phyloP scores from a whole-genome alignment of 2,797 vertebrate species.

The Menidia menidia region DNA sequence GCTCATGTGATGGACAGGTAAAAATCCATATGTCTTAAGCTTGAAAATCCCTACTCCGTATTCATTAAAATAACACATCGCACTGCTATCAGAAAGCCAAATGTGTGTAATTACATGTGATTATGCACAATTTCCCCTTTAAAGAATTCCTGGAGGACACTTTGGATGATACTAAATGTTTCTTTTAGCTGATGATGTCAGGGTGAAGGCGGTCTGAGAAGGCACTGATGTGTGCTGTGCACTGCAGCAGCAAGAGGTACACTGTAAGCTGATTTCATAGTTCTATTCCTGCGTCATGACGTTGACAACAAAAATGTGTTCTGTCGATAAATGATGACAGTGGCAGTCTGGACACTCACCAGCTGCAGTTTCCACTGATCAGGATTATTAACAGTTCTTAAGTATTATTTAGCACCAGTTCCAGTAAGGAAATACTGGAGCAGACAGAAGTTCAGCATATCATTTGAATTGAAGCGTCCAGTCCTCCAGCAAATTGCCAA shows the following conservation, averaged over 20 bases:
- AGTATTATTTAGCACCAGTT: slow-evolving; percentile 6
- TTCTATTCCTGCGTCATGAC: slow-evolving; percentile 47
- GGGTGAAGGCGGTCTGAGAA: slow-evolving; percentile 41
- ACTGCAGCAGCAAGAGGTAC: slow-evolving; percentile 42
- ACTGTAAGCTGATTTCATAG: slow-evolving; percentile 63
- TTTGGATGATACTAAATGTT: slow-evolving; percentile 48
- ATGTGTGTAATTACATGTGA: slow-evolving; percentile 5
- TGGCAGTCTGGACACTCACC: slow-evolving; percentile 9
- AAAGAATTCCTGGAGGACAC: slow-evolving; percentile 25
- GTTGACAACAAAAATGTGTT: slow-evolving; percentile 36
- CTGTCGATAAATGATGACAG: slow-evolving; percentile 41
- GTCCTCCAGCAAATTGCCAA: slow-evolving; percentile 39
- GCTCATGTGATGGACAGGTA: not conserved
- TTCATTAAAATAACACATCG: not conserved
- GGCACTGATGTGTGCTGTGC: slow-evolving; percentile 34
- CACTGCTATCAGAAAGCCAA: not conserved
- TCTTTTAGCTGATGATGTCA: slow-evolving; percentile 47
- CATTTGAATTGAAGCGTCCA: slow-evolving; percentile 20
- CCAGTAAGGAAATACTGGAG: slow-evolving; percentile 33
- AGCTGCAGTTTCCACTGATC: slow-evolving; percentile 29
- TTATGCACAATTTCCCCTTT: slow-evolving; percentile 31
- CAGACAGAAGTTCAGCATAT: not conserved
- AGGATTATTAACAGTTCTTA: slow-evolving; percentile 33
- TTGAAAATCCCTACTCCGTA: not conserved
- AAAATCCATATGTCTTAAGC: not conserved